A percentile compares a stretch with the other conserved stretches of the same genome.
Evolutionary conservation across 2,888 invertebrate species (phyloP).

Genomic region (Aelia acuminata): DNA sequence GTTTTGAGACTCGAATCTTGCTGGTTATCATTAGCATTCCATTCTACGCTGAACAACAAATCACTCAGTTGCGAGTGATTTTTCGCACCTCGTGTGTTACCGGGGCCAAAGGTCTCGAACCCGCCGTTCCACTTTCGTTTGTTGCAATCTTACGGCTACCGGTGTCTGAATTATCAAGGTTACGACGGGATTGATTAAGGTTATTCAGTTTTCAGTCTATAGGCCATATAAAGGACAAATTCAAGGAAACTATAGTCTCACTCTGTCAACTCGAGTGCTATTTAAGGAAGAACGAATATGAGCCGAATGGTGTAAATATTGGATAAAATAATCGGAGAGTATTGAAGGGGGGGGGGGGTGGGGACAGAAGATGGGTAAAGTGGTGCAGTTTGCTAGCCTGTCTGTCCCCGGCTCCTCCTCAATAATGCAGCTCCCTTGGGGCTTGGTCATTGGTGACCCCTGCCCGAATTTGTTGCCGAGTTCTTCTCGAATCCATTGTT

Average conservation of each 20-base stretch:
- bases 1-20: not conserved
- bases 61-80: not conserved
- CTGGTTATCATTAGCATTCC: not conserved
- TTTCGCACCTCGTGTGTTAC: slow-evolving; percentile 21
- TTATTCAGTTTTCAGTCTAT: not conserved
- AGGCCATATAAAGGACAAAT: not conserved
- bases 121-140: not conserved
- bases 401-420: slow-evolving; percentile 5
- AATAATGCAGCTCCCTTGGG: slow-evolving; percentile 21
- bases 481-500: not conserved
- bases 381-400: slow-evolving; percentile 44
- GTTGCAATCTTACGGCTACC: slow-evolving; percentile 1
- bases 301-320: not conserved
- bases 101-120: slow-evolving; percentile 8
- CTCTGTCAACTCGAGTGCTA: not conserved
- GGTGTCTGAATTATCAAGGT: not conserved
- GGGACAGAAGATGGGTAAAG: not conserved
- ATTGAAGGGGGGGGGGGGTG: not conserved
- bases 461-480: not conserved
- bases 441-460: not conserved
- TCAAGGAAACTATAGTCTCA: not conserved
- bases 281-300: not conserved
- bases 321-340: slow-evolving; percentile 25
- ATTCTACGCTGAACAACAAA: not conserved
- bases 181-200: not conserved